phyloP scores from a whole-genome alignment of 2,888 invertebrate species.

The Masnerella sp. region DNA sequence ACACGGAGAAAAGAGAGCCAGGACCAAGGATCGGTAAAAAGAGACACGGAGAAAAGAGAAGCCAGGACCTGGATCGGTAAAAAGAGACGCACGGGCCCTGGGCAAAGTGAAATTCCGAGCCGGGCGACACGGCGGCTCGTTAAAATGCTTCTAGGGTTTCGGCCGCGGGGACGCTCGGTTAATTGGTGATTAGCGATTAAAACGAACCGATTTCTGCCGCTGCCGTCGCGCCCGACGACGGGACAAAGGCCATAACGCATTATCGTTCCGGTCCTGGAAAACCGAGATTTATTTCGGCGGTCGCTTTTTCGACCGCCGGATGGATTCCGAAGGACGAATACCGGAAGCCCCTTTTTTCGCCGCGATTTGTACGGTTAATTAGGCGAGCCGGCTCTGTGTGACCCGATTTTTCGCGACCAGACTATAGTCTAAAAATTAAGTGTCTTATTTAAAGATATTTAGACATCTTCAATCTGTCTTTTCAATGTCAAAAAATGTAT shows the following conservation, averaged over 20 bases:
- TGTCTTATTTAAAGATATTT: too few relatives aligned
- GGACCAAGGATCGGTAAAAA: constrained; percentile 25
- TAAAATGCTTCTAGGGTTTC: constrained; percentile 78
- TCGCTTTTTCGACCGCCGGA: too few relatives aligned
- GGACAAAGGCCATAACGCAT: constrained; percentile 65
- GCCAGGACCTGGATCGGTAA: constrained; percentile 26
- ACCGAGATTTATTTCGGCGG: constrained; percentile 63
- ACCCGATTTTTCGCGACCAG: too few relatives aligned
- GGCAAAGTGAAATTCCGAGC: constrained; percentile 75
- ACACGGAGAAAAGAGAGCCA: constrained; percentile 57
- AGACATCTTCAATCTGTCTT: too few relatives aligned
- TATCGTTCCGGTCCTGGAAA: constrained; percentile 63
- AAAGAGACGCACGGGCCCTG: constrained; percentile 49
- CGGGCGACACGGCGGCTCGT: constrained; percentile 77
- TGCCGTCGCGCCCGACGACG: constrained; percentile 57
- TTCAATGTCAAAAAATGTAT: too few relatives aligned
- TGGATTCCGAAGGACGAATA: constrained; percentile 57
- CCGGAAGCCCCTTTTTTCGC: constrained; percentile 59
- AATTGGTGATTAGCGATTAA: constrained; percentile 78
- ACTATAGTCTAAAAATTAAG: too few relatives aligned
- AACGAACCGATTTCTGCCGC: constrained; percentile 73
- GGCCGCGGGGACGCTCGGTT: constrained; percentile 75
- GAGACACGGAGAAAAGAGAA: constrained; percentile 53
- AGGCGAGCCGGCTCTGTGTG: too few relatives aligned
- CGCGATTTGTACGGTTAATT: too few relatives aligned